Base-by-base conservation (phyloP, 2,797 vertebrate genomes). In the Rhabdomys pumilio region DNA sequence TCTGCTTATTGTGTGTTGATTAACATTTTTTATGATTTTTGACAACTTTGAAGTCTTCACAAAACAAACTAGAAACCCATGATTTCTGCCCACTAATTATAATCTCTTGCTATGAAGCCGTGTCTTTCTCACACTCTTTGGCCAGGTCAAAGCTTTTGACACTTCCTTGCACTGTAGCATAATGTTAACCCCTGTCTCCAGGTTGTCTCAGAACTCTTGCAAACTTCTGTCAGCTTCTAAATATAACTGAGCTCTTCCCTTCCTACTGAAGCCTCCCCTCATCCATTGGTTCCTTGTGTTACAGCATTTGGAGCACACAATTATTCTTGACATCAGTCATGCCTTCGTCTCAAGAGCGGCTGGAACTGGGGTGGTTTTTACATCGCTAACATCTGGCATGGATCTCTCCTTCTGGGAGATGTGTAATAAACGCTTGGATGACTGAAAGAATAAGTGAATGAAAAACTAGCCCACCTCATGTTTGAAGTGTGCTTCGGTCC, bases 361-460 rank as follows among this genome's bases (percentile, higher is more conserved):
- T 50, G 53, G 44, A 67, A 38, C 83, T 50, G 53, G 38, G 57
- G 2, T 41, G 47, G 69, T 50, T 95, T 93, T 93, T 80, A 81
- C 93, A 57, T 93, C n/a, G 69, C 85, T 95, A 69, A 77, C 55
- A 75, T 91, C 53, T 93, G 80, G 86, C 81, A 89, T 29, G 75
- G 75, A 86, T 73, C 84, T 96, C 29, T 76, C 57, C 63, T 85
- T 90, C 75, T 17, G 91, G 61, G 84, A 47, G 26, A 57, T 92
- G 79, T 76, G 93, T 91, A 86, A 0, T 75, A 92, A 95, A 82
- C 59, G 57, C 84, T 75, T 41, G 67, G 69, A 79, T 96, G 81
- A 80, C 79, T 89, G 47, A 75, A 92, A 89, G 82, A 93, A 73
- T 80, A 89, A 93, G 69, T 53, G 91, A 94, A 67, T 94, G 89